Base-by-base conservation (phyloP, 2,888 invertebrate species). In the Lycocerus yunnanus region DNA sequence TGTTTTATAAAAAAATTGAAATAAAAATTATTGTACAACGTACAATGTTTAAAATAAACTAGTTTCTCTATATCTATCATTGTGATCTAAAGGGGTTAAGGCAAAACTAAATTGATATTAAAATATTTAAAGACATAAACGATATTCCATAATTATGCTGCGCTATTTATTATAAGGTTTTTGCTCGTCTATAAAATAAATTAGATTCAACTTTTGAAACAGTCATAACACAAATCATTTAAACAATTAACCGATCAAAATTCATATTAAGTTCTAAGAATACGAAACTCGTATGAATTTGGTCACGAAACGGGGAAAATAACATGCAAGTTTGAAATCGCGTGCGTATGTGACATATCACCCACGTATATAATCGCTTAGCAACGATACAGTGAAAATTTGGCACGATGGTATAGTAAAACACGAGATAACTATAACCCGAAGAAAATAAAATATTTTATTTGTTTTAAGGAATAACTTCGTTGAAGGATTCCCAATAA, bases 311-410 rank as follows among this genome's bases (percentile, higher is more conserved):
- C 72, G 68, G 70, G 58, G 60, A 74, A 43, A 43, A 65, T 15
- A 63, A 76, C 79, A 79, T 78, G 79, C 79, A 77, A 79, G 72
- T 72, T 71, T 66, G 63, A 76, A 78, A 77, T 84, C 79, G 85
- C 84, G 84, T 85, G 85, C 84, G 84, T 85, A 82, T 84, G 84
- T 84, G 83, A 82, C 83, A 83, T 84, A 84, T 80, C 80, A 81
- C 81, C 78, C 84, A 84, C 83, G 84, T 84, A 83, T 78, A 80
- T 80, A 82, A 82, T 82, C 82, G 82, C 79, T 82, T 82, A 81
- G 68, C 43, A 70, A 72, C 73, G 75, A 77, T 78, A 69, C 72
- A 69, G 71, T 66, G 73, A 75, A 71, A 69, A 75, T 58, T 58
- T 58, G 27, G 68, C 58, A 58, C 20, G 61, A 63, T 63, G 61